Evolutionary conservation across 2,113 vertebrate genomes (phyloP).

Genomic region (Carettochelys insculpta): DNA sequence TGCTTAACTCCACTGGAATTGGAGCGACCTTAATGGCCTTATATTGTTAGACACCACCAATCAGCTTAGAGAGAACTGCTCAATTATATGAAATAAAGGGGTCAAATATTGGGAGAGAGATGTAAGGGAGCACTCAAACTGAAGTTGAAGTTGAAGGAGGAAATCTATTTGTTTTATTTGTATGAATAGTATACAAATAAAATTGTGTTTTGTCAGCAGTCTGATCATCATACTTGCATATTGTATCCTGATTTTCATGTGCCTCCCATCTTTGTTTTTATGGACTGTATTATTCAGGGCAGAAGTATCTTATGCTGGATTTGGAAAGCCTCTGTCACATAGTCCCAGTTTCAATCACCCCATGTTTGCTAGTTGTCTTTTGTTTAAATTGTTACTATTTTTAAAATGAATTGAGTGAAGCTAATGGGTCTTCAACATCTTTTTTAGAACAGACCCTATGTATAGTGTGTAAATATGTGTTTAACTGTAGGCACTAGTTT

Average conservation of each 20-base stretch:
- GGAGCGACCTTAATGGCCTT: too few species aligned
- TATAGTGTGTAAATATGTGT: background rate
- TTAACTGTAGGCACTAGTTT: background rate
- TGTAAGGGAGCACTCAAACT: background rate
- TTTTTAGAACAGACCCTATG: background rate
- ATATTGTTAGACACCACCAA: background rate
- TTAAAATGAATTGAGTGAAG: slow-evolving; percentile 27
- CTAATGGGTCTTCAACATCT: background rate
- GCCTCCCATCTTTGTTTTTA: background rate
- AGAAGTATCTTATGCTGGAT: slow-evolving; percentile 10
- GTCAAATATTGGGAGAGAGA: background rate
- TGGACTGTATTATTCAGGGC: slow-evolving; percentile 14
- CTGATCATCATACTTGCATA: background rate
- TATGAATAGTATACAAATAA: background rate
- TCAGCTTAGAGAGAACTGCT: background rate
- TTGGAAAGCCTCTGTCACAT: slow-evolving; percentile 17
- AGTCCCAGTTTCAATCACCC: background rate
- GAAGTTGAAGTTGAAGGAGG: background rate
- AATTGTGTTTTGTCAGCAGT: background rate
- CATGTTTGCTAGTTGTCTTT: background rate
- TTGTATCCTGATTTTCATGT: background rate
- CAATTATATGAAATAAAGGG: background rate
- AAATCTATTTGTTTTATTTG: background rate
- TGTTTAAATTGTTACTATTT: slow-evolving; percentile 18
- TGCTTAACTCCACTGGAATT: too few species aligned